phyloP scores from a whole-genome alignment of 2,113 vertebrate genomes.

The Bufo gargarizans region DNA sequence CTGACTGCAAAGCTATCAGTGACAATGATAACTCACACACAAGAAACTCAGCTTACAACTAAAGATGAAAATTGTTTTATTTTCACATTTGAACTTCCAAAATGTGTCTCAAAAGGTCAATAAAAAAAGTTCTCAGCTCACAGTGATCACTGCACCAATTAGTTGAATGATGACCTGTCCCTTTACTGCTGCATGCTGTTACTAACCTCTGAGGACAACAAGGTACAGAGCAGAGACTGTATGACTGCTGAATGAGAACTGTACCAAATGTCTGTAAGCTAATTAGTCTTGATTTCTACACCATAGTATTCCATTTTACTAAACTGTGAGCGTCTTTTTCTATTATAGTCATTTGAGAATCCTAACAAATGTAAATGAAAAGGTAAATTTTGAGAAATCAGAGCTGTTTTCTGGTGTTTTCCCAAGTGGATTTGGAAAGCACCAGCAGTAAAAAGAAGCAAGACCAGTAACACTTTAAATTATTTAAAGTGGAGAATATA shows the following conservation, averaged over 20 bases:
- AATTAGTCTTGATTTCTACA: constrained; percentile 33
- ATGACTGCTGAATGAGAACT: constrained; percentile 34
- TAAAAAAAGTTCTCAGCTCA: constrained; percentile 45
- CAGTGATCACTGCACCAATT: constrained; percentile 51
- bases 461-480: background rate
- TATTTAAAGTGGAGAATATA: background rate
- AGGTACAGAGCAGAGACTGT: constrained; percentile 4
- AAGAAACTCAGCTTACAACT: constrained; percentile 10
- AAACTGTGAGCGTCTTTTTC: background rate
- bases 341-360: background rate
- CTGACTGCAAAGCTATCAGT: background rate
- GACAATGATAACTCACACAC: constrained; percentile 39
- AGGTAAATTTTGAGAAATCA: background rate
- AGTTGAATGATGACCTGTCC: constrained; percentile 51
- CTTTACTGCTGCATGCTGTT: constrained; percentile 44
- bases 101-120: constrained; percentile 54
- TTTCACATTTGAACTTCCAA: constrained; percentile 39
- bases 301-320: constrained; percentile 2
- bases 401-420: background rate
- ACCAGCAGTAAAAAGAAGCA: background rate
- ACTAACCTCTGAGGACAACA: background rate
- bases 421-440: background rate
- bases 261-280: constrained; percentile 5
- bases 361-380: background rate
- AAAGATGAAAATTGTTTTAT: constrained; percentile 49